These are phyloP conservation scores for Polymixis lichenea DNA, from an alignment of 2,888 invertebrate genomes.

Conservation along the genomic window DNA sequence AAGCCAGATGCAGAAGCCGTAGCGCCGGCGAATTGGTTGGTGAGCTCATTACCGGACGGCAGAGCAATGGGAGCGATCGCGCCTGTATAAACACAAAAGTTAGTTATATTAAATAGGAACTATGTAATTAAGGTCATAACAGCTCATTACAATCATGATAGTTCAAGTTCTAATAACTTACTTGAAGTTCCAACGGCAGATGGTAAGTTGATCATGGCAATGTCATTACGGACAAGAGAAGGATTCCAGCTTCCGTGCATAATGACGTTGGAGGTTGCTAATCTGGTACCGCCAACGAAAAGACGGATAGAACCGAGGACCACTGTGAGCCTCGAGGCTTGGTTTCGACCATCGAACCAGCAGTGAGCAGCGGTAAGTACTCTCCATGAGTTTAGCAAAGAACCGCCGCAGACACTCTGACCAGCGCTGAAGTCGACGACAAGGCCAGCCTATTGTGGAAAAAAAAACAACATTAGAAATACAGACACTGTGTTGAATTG, in stretches of 20 bases:
- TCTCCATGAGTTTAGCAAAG: slow-evolving; percentile 71
- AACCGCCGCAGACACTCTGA: slow-evolving; percentile 74
- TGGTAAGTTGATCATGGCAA: slow-evolving; percentile 74
- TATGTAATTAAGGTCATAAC: too few species aligned
- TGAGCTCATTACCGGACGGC: slow-evolving; percentile 66
- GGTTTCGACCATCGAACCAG: slow-evolving; percentile 39
- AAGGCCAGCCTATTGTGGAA: slow-evolving; percentile 66
- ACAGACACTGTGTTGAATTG: too few species aligned
- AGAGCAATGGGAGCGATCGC: slow-evolving; percentile 67
- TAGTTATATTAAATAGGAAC: too few species aligned
- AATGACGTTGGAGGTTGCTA: slow-evolving; percentile 64
- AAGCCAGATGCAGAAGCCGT: slow-evolving; percentile 75
- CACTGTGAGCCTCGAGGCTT: slow-evolving; percentile 20
- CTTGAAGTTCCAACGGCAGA: slow-evolving; percentile 59
- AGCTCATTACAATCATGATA: too few species aligned
- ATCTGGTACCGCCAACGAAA: too few species aligned
- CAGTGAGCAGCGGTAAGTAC: slow-evolving; percentile 53
- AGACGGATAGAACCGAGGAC: too few species aligned
- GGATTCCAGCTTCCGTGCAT: slow-evolving; percentile 76
- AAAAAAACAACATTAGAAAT: not conserved
- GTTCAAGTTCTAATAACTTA: slow-evolving; percentile 53
- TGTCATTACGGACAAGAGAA: slow-evolving; percentile 71
- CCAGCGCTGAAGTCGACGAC: slow-evolving; percentile 18
- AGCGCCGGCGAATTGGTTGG: slow-evolving; percentile 65
- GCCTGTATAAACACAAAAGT: slow-evolving; percentile 46